These are phyloP conservation scores for Ceratosolen fusciceps DNA, from an alignment of 1,140 invertebrate genomes.

Conservation along the genomic window DNA sequence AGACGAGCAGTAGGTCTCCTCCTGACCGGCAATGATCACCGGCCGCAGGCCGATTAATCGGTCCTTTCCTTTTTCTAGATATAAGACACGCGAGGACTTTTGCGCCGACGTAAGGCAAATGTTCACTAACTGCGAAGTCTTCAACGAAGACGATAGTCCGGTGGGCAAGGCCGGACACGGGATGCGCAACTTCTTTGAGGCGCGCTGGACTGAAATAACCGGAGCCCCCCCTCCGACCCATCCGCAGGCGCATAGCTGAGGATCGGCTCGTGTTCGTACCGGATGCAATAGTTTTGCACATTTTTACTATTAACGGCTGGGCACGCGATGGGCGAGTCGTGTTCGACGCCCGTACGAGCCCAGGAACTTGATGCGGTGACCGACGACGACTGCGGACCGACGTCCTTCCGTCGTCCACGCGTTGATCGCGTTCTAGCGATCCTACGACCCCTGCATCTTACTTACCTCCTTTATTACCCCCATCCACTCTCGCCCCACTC, in stretches of 20 bases:
- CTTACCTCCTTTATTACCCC: slow-evolving; percentile 26
- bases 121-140: slow-evolving; percentile 97
- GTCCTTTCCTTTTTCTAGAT: slow-evolving; percentile 73
- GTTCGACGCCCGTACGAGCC: background rate
- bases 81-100: slow-evolving; percentile 91
- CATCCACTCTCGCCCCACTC: background rate
- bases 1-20: background rate
- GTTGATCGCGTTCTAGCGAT: slow-evolving; percentile 60
- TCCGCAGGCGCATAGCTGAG: slow-evolving; percentile 69
- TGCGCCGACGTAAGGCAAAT: slow-evolving; percentile 91
- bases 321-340: background rate
- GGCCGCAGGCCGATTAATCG: slow-evolving; percentile 22
- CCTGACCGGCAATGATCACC: background rate
- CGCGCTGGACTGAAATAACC: slow-evolving; percentile 82
- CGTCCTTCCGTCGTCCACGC: slow-evolving; percentile 29
- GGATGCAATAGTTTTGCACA: slow-evolving; percentile 71
- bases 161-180: slow-evolving; percentile 94
- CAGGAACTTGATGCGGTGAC: background rate
- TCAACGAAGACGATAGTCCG: slow-evolving; percentile 97
- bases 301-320: slow-evolving; percentile 65
- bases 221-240: slow-evolving; percentile 63
- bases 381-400: too few relatives aligned
- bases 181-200: slow-evolving; percentile 93
- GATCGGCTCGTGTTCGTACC: slow-evolving; percentile 69
- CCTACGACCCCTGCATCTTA: too few relatives aligned